Evolutionary conservation across 2,888 invertebrate species (phyloP), one percentile per base, ranked within the genome.

Genomic region (Amphipyra tragopoginis): DNA sequence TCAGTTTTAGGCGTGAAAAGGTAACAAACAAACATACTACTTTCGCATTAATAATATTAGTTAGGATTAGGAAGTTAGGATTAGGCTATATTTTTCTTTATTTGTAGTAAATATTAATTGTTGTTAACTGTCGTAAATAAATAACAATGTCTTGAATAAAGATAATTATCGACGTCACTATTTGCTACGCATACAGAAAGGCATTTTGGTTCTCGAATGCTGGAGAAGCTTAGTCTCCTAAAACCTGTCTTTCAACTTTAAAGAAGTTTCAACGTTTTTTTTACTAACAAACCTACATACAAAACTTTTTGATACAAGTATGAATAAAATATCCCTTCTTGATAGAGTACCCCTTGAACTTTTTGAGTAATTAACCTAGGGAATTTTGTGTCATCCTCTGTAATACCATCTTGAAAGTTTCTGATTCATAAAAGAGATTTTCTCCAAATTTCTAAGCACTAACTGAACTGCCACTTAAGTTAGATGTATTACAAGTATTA

Each of bases 321-420:
- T 63, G 57, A 57, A 63, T 53, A 63, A 57, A 48, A 52, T 40
- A 63, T 63, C 1, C 10, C 26, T 10, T 45, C 8, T 34, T 45
- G 38, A 51, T 47, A 43, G 8, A 33, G 5, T 36, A 21, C 6
- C 2, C 26, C 26, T 45, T 47, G 51, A 11, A 13, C 21, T 15
- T 42, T 53, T 63, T 36, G 33, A 48, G 52, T 53, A 33, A 63
- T 59, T 72, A 50, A 43, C 21, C 14, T 52, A 6, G 10, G 4
- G n/a, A n/a, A 38, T 45, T 34, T 40, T 9, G 47, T 39, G 40
- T 34, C 47, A 26, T 15, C 49, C 29, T 45, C 29, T 33, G 44
- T 9, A 64, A 64, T 34, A 51, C 15, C 21, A 47, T 65, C 56
- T 42, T n/a, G 0, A 36, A 55, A 71, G 71, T 38, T 55, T 65